Percentiles rank a stretch among this genome's conserved stretches.
Conservation (phyloP, 2,797 vertebrate genomes). For the Squalus acanthias region DNA sequence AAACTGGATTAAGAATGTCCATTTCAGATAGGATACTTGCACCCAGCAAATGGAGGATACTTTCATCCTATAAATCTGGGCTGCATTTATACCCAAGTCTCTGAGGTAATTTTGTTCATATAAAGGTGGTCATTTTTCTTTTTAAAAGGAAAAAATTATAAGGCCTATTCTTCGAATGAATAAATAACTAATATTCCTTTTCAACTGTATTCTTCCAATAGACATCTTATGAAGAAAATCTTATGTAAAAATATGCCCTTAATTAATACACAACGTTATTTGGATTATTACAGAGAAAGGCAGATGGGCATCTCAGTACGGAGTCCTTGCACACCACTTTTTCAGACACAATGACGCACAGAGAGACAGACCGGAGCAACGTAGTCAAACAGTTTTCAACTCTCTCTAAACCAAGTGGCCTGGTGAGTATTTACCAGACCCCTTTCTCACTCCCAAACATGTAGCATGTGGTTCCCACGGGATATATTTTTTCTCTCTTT, state of each 20-base stretch:
- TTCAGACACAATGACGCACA: neutral
- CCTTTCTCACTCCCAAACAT: neutral
- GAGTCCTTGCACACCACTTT: neutral
- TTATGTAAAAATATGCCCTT: neutral
- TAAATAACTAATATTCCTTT: neutral
- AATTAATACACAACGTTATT: neutral
- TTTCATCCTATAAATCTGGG: neutral
- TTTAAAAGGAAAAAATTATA: neutral
- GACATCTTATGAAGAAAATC: neutral
- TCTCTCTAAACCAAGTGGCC: neutral
- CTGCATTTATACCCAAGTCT: neutral
- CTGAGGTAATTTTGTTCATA: neutral
- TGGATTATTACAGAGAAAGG: neutral
- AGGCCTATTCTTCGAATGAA: no score
- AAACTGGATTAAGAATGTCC: neutral
- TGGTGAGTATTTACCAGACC: neutral
- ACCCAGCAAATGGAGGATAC: neutral
- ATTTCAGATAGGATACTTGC: neutral
- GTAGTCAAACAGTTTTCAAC: neutral
- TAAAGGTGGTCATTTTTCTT: neutral
- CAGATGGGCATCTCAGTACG: neutral
- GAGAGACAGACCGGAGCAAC: neutral
- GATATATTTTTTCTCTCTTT: neutral
- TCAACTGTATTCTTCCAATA: neutral
- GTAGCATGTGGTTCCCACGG: neutral